Conservation (phyloP, 1,140 invertebrate species). For the Ips typographus region DNA sequence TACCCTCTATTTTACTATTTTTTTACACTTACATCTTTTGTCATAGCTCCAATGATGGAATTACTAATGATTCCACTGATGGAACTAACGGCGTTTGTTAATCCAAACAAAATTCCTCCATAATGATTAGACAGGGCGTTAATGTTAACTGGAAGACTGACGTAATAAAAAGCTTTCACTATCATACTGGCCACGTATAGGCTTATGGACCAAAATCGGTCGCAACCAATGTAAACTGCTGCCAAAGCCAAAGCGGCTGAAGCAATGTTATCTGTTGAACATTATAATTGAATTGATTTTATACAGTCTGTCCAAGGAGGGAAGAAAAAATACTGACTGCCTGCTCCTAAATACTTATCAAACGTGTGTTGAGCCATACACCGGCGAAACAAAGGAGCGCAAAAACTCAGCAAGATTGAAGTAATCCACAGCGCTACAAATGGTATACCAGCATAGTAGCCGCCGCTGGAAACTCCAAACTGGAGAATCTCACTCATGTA, state of each 20-base stretch:
- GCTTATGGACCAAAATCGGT: conserved; percentile 8
- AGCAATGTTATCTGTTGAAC: conserved; percentile 22
- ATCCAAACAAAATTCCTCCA: conserved; percentile 28
- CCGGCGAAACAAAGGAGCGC: conserved; percentile 12
- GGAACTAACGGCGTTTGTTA: conserved; percentile 14
- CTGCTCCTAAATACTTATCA: conserved; percentile 23
- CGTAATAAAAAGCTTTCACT: conserved; percentile 27
- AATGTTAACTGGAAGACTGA: conserved; percentile 24
- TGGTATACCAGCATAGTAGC: conserved; percentile 20
- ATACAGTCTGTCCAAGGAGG: too few species aligned
- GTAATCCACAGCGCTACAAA: conserved; percentile 35
- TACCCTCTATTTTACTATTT: too few species aligned
- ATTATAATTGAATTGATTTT: neutral
- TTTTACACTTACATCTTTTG: conserved; percentile 22
- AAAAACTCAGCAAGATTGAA: conserved; percentile 10
- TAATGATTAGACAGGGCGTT: conserved; percentile 20
- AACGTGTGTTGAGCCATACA: conserved; percentile 11
- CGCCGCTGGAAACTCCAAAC: conserved; percentile 30
- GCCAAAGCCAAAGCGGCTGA: conserved; percentile 14
- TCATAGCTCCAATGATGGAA: conserved; percentile 17
- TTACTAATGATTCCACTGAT: conserved; percentile 24
- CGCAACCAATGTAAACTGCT: conserved; percentile 32
- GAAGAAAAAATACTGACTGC: conserved; percentile 5
- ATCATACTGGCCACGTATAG: conserved; percentile 25
- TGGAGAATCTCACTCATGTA: conserved; percentile 38